Conservation (phyloP, 1,140 invertebrate species). For the Musca vetustissima region DNA sequence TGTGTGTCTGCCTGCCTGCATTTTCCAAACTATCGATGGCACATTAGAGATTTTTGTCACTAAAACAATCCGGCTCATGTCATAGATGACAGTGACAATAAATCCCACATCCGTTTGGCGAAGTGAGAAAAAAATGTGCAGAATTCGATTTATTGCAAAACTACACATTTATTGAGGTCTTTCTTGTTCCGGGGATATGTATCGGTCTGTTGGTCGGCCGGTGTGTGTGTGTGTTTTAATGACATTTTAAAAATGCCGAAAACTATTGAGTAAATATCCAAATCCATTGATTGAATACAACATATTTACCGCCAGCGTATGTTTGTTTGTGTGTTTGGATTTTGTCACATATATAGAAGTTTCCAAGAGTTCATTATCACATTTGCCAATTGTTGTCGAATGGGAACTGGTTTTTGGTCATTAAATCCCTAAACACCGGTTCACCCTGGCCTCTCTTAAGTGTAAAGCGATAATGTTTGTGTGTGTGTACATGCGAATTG, state of each 20-base stretch:
- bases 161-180: neutral
- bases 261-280: neutral
- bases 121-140: neutral
- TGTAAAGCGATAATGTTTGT: neutral
- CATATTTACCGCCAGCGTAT: neutral
- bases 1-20: neutral
- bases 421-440: neutral
- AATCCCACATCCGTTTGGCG: neutral
- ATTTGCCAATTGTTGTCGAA: neutral
- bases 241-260: neutral
- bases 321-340: neutral
- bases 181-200: neutral
- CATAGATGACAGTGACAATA: neutral
- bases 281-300: neutral
- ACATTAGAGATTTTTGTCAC: conserved; percentile 12
- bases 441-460: neutral
- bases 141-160: neutral
- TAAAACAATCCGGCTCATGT: neutral
- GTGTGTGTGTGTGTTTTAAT: neutral
- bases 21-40: conserved; percentile 14
- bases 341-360: neutral
- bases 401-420: conserved; percentile 1
- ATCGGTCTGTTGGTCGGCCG: too few species aligned
- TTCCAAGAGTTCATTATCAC: conserved; percentile 10
- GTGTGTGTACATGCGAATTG: neutral